phyloP scores from a whole-genome alignment of 2,888 invertebrate genomes.

The Erebia epiphron region DNA sequence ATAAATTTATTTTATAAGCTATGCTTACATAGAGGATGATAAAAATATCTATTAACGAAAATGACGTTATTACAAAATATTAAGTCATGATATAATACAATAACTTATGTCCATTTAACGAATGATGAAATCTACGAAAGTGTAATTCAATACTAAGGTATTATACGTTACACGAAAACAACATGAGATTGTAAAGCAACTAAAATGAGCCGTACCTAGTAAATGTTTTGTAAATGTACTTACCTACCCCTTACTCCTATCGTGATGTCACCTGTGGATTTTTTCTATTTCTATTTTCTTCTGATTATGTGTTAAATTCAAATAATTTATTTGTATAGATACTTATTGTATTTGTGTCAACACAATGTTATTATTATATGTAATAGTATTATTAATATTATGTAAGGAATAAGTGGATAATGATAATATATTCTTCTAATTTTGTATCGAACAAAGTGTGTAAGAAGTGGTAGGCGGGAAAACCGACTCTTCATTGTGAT shows the following conservation, averaged over 20 bases:
- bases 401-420: slow-evolving; percentile 79
- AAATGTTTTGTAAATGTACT: slow-evolving; percentile 26
- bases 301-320: slow-evolving; percentile 47
- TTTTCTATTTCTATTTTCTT: slow-evolving; percentile 42
- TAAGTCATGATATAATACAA: slow-evolving; percentile 41
- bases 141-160: slow-evolving; percentile 23
- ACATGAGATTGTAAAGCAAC: slow-evolving; percentile 26
- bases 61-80: slow-evolving; percentile 24
- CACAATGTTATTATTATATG: slow-evolving; percentile 35
- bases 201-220: slow-evolving; percentile 32
- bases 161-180: slow-evolving; percentile 28
- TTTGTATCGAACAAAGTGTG: slow-evolving; percentile 74
- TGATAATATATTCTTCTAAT: slow-evolving; percentile 83
- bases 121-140: slow-evolving; percentile 47
- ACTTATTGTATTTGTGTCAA: slow-evolving; percentile 37
- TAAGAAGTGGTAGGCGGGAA: slow-evolving; percentile 49
- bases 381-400: slow-evolving; percentile 68
- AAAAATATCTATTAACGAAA: slow-evolving; percentile 17
- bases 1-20: neutral
- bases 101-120: slow-evolving; percentile 72
- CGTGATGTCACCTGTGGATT: slow-evolving; percentile 36
- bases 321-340: slow-evolving; percentile 48
- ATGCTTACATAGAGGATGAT: neutral
- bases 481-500: slow-evolving; percentile 38
- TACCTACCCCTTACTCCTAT: slow-evolving; percentile 18